A percentile compares a stretch with the other conserved stretches of the same genome.
Evolutionary conservation across 1,140 invertebrate genomes (phyloP).

Genomic region (Bemisia tabaci): DNA sequence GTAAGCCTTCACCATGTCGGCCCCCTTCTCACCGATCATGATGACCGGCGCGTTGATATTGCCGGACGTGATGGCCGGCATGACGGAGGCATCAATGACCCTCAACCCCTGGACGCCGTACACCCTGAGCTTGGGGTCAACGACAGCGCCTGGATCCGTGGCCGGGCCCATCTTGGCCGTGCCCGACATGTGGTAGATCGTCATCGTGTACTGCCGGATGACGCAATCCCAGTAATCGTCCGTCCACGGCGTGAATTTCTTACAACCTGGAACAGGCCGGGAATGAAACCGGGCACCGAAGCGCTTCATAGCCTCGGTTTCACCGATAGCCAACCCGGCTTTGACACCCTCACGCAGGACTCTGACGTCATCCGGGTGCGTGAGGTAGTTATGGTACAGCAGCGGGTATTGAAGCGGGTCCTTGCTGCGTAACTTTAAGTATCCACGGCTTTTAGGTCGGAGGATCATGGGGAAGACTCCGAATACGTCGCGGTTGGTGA

Average conservation of each 20-base stretch:
- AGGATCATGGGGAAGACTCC: conserved; percentile 76
- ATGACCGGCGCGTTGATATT: conserved; percentile 77
- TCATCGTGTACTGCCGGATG: conserved; percentile 58
- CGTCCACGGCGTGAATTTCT: conserved; percentile 41
- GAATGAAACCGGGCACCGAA: conserved; percentile 60
- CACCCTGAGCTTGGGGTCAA: conserved; percentile 62
- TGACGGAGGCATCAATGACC: conserved; percentile 67
- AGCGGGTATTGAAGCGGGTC: conserved; percentile 75
- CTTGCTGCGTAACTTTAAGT: conserved; percentile 53
- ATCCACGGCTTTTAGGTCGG: conserved; percentile 68
- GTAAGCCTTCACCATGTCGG: conserved; percentile 66
- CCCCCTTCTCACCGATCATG: conserved; percentile 87
- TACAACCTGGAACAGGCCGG: conserved; percentile 61
- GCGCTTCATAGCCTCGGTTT: conserved; percentile 34
- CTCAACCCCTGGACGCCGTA: conserved; percentile 58
- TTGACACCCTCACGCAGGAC: conserved; percentile 73
- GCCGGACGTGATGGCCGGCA: conserved; percentile 66
- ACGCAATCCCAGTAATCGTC: conserved; percentile 25
- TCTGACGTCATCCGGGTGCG: conserved; percentile 61
- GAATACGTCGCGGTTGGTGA: conserved; percentile 57
- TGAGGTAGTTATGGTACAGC: conserved; percentile 79
- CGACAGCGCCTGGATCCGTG: conserved; percentile 60
- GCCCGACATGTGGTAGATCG: conserved; percentile 67
- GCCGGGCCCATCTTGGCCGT: conserved; percentile 61
- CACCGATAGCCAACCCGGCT: conserved; percentile 59